These are phyloP conservation scores for Phocides pigmalion DNA, from an alignment of 1,140 invertebrate genomes.

Conservation along the genomic window DNA sequence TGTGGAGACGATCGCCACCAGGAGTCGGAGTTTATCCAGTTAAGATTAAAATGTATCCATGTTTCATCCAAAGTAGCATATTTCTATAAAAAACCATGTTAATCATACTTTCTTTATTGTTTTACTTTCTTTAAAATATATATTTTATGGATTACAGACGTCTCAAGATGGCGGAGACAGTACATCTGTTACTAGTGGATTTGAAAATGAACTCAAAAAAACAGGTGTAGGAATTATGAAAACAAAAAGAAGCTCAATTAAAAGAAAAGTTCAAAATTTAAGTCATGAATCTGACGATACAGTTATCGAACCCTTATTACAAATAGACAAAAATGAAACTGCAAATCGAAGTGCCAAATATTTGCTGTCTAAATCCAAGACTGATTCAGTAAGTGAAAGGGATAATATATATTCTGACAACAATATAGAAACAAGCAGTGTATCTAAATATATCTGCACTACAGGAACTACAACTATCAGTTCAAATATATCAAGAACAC, in stretches of 20 bases:
- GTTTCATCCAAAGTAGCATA: too few species aligned
- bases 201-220: slow-evolving; percentile 75
- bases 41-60: too few species aligned
- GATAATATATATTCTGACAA: slow-evolving; percentile 43
- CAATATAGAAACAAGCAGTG: slow-evolving; percentile 34
- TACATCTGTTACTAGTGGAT: slow-evolving; percentile 68
- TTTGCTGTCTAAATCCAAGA: slow-evolving; percentile 67
- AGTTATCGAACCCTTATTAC: slow-evolving; percentile 74
- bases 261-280: slow-evolving; percentile 72
- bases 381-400: slow-evolving; percentile 56
- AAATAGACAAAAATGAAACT: slow-evolving; percentile 64
- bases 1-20: too few species aligned
- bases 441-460: slow-evolving; percentile 28
- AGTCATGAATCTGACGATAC: slow-evolving; percentile 73
- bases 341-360: slow-evolving; percentile 72
- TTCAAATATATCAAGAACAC: slow-evolving; percentile 18
- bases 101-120: too few species aligned
- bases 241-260: slow-evolving; percentile 72
- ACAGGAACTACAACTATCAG: slow-evolving; percentile 26
- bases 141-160: slow-evolving; percentile 56
- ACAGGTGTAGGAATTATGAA: slow-evolving; percentile 63
- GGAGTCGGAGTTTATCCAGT: too few species aligned
- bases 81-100: too few species aligned
- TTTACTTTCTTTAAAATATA: slow-evolving; percentile 24
- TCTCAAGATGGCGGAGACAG: slow-evolving; percentile 73